Conservation (phyloP, 1,140 invertebrate species). For the Phortica variegata region DNA sequence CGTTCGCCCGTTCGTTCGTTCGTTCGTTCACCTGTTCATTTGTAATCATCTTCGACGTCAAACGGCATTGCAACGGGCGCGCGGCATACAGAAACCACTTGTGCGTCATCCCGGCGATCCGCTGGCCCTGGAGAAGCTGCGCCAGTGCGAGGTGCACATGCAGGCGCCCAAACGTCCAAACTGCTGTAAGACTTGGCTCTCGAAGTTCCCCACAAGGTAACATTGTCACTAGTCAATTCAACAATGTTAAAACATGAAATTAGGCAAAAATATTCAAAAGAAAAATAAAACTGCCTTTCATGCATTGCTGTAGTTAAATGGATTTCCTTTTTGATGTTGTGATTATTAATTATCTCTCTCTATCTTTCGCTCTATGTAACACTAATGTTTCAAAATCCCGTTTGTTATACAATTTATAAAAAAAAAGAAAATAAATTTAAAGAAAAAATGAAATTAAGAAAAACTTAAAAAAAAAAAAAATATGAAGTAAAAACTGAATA, state of each 20-base stretch:
- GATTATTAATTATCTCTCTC: conserved; percentile 40
- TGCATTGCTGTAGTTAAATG: conserved; percentile 45
- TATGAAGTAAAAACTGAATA: conserved; percentile 12
- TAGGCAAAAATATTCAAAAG: too few species aligned
- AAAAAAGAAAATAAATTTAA: conserved; percentile 20
- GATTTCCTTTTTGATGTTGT: conserved; percentile 58
- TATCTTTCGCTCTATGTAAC: conserved; percentile 31
- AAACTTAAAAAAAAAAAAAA: conserved; percentile 7
- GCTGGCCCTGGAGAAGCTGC: conserved; percentile 76
- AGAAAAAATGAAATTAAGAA: conserved; percentile 20
- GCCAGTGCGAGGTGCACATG: conserved; percentile 82
- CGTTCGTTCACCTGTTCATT: too few species aligned
- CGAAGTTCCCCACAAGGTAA: conserved; percentile 76
- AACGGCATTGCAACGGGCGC: conserved; percentile 49
- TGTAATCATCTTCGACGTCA: conserved; percentile 39
- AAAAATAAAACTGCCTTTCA: conserved; percentile 18
- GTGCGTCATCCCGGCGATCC: conserved; percentile 76
- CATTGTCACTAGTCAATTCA: conserved; percentile 6
- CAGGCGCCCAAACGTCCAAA: conserved; percentile 69
- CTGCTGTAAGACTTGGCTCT: conserved; percentile 90
- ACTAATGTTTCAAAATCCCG: conserved; percentile 18
- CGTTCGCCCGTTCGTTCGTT: too few species aligned
- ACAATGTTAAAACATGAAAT: too few species aligned
- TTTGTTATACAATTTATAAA: too few species aligned
- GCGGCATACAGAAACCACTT: conserved; percentile 76